Evolutionary conservation across 1,140 invertebrate genomes (phyloP).

Genomic region (Drosophila gunungcola): DNA sequence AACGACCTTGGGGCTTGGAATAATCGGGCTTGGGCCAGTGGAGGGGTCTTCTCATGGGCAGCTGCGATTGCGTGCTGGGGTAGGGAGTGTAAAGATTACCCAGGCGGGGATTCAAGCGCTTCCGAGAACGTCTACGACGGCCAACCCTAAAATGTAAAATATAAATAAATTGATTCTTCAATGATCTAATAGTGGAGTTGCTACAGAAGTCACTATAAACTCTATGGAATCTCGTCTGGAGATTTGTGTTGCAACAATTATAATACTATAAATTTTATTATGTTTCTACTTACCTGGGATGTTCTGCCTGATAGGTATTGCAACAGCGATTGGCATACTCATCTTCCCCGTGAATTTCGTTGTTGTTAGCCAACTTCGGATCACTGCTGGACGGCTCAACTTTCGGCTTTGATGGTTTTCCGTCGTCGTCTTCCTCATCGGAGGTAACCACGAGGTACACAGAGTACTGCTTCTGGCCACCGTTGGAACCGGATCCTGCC

Average conservation of each 20-base stretch:
- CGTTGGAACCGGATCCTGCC: conserved; percentile 31
- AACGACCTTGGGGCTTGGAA: conserved; percentile 5
- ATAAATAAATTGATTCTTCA: no score
- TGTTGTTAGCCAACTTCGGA: not conserved
- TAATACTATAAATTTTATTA: not conserved
- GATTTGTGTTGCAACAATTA: no score
- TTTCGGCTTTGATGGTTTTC: not conserved
- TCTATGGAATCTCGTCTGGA: no score
- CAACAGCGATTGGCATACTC: not conserved
- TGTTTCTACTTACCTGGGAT: conserved; percentile 1
- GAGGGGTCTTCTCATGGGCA: conserved; percentile 32
- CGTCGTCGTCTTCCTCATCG: conserved; percentile 40
- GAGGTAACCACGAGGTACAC: conserved; percentile 54
- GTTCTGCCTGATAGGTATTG: conserved; percentile 16
- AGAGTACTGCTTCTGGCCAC: conserved; percentile 40
- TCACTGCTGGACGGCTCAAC: not conserved
- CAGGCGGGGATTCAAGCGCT: not conserved
- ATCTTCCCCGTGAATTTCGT: not conserved
- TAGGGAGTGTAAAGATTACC: not conserved
- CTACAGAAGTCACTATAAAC: not conserved
- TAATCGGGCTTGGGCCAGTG: conserved; percentile 61
- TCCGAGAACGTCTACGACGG: conserved; percentile 7
- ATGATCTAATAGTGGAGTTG: not conserved
- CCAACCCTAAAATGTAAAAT: conserved; percentile 1
- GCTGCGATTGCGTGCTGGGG: not conserved